phyloP scores from a whole-genome alignment of 1,140 invertebrate species.

The Brachionus calyciflorus region DNA sequence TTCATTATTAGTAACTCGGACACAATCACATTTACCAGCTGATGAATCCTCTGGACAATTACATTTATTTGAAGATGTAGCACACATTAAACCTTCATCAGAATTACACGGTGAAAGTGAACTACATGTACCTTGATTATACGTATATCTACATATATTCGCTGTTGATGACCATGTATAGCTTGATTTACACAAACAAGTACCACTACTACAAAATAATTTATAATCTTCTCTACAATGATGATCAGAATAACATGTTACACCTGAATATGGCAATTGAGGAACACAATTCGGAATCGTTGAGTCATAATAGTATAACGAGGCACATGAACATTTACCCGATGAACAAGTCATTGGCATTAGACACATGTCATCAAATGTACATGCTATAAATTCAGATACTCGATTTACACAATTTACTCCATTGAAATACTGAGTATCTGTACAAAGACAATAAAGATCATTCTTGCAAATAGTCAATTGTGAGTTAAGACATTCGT shows the following conservation, averaged over 20 bases:
- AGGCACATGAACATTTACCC: background rate
- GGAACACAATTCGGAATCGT: background rate
- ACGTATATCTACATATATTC: background rate
- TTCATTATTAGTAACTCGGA: background rate
- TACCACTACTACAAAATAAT: background rate
- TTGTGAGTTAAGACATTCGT: background rate
- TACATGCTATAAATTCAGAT: background rate
- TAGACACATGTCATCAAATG: background rate
- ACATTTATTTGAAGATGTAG: background rate
- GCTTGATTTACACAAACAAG: background rate
- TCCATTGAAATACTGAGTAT: background rate
- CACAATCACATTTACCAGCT: background rate
- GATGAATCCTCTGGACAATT: background rate
- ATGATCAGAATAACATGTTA: background rate
- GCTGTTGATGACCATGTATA: background rate
- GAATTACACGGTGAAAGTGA: background rate
- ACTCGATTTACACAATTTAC: background rate
- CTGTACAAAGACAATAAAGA: background rate
- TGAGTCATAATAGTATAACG: background rate
- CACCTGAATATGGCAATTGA: background rate
- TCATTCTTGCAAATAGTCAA: background rate
- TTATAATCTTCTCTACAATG: constrained; percentile 12
- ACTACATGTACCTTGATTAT: background rate
- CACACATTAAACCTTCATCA: background rate
- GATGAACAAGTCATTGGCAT: constrained; percentile 5